phyloP scores from a whole-genome alignment of 2,888 invertebrate species.

The Amphipyra tragopoginis region DNA sequence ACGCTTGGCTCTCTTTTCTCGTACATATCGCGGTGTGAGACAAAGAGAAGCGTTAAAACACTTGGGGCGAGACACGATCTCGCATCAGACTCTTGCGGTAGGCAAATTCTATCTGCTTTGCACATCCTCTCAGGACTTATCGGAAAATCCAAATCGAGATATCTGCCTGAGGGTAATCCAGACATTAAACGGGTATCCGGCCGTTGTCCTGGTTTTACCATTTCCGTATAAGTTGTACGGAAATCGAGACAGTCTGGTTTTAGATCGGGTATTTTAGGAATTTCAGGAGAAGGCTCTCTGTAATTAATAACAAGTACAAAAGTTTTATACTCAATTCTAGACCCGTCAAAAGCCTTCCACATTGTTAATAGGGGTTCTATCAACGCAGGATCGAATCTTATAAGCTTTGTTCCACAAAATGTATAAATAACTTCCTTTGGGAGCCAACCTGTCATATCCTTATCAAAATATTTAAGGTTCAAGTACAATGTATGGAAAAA shows the following conservation, averaged over 20 bases:
- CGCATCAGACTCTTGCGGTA: constrained; percentile 80
- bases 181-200: constrained; percentile 69
- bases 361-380: constrained; percentile 85
- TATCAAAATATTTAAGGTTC: constrained; percentile 76
- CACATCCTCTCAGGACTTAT: constrained; percentile 72
- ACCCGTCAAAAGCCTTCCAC: constrained; percentile 83
- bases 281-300: constrained; percentile 76
- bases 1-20: constrained; percentile 72
- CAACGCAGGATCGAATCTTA: constrained; percentile 82
- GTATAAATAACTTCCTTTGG: constrained; percentile 81
- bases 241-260: constrained; percentile 75
- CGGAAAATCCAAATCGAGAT: constrained; percentile 80
- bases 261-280: constrained; percentile 81
- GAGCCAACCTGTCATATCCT: constrained; percentile 83
- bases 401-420: constrained; percentile 77
- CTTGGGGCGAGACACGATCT: constrained; percentile 76
- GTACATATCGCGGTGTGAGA: constrained; percentile 82
- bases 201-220: constrained; percentile 76
- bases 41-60: constrained; percentile 73
- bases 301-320: constrained; percentile 87
- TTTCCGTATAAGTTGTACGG: constrained; percentile 80
- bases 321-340: constrained; percentile 83
- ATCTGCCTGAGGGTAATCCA: constrained; percentile 82
- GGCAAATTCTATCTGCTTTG: constrained; percentile 70
- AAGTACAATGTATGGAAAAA: constrained; percentile 76